These are phyloP conservation scores for Fulmarus glacialis DNA, from an alignment of 2,113 vertebrate genomes.

Conservation along the genomic window DNA sequence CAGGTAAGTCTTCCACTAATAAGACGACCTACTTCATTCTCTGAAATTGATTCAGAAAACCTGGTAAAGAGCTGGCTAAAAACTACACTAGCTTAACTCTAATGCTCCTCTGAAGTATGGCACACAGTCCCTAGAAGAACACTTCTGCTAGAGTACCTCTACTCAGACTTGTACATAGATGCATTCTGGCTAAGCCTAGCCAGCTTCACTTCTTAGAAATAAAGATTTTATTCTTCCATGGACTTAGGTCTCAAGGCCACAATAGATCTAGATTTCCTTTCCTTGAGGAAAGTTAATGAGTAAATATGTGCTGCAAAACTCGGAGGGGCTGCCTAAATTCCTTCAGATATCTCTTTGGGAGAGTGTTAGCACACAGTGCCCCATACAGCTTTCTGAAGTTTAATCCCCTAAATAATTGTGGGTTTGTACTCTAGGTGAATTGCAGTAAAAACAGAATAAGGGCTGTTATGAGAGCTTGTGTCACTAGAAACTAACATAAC, in stretches of 20 bases:
- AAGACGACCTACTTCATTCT: background rate
- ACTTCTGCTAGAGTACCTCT: background rate
- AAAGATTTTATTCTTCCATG: background rate
- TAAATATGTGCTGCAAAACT: background rate
- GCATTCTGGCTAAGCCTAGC: background rate
- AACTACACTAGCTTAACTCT: background rate
- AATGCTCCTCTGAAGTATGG: background rate
- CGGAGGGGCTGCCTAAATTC: background rate
- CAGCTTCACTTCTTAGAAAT: background rate
- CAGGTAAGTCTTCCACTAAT: slow-evolving; percentile 49
- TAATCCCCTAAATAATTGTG: background rate
- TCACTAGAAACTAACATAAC: background rate
- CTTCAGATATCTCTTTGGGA: background rate
- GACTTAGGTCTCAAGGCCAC: background rate
- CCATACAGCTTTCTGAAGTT: background rate
- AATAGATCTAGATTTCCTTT: background rate
- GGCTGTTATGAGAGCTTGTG: background rate
- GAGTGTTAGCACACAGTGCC: background rate
- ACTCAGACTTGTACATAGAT: background rate
- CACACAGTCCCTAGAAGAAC: background rate
- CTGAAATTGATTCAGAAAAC: background rate
- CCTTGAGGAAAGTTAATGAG: background rate
- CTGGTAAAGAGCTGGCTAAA: background rate
- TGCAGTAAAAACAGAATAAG: background rate
- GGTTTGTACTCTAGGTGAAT: background rate